These are phyloP conservation scores for Villa cingulata DNA, from an alignment of 2,888 invertebrate genomes.

Conservation along the genomic window DNA sequence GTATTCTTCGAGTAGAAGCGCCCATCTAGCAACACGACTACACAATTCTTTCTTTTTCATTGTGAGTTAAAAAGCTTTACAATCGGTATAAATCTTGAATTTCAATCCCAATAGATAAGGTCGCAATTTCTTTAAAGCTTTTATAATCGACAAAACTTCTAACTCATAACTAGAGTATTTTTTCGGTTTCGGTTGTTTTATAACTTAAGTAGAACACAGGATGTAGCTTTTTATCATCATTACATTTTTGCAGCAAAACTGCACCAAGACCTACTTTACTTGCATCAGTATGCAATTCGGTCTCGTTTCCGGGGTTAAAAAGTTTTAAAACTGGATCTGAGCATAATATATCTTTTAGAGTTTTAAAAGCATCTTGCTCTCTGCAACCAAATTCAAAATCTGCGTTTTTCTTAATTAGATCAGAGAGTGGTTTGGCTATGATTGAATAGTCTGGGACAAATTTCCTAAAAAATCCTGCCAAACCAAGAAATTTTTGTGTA, in stretches of 20 bases:
- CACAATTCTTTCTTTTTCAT: too few species aligned
- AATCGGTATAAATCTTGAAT: neutral
- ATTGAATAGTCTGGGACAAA: too few species aligned
- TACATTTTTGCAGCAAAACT: slow-evolving; percentile 10
- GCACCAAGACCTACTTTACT: slow-evolving; percentile 18
- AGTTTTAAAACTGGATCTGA: slow-evolving; percentile 18
- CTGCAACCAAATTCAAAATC: slow-evolving; percentile 13
- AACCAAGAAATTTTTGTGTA: too few species aligned
- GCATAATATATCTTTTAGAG: slow-evolving; percentile 4
- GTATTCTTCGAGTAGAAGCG: too few species aligned
- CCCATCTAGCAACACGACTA: neutral
- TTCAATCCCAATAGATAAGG: neutral
- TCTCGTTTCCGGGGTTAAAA: slow-evolving; percentile 15
- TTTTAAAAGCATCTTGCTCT: slow-evolving; percentile 17
- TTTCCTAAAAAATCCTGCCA: too few species aligned
- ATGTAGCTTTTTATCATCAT: neutral
- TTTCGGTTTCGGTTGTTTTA: too few species aligned
- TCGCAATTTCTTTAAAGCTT: neutral
- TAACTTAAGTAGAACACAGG: slow-evolving; percentile 3
- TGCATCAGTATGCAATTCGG: slow-evolving; percentile 22
- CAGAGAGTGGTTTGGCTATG: slow-evolving; percentile 5
- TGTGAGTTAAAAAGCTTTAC: neutral
- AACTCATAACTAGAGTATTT: neutral
- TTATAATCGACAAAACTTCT: neutral
- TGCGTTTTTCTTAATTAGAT: neutral